phyloP scores from a whole-genome alignment of 2,797 vertebrate species.

The Gila robusta region DNA sequence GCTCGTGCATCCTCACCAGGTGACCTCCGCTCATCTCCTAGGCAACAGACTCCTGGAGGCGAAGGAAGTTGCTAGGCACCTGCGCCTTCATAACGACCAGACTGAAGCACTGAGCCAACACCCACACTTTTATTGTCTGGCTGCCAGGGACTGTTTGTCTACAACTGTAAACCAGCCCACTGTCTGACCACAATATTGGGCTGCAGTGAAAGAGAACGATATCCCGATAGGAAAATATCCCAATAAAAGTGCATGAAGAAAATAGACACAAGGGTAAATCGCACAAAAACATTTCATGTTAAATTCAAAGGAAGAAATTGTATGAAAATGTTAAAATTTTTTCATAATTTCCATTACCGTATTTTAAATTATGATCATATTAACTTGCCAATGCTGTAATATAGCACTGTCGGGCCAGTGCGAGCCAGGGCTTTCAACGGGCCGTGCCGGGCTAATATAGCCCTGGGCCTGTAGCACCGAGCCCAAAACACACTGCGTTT shows the following conservation, averaged over 20 bases:
- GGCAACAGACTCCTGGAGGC: slow-evolving; percentile 56
- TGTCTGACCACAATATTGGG: slow-evolving; percentile 20
- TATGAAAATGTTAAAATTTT: too few relatives aligned
- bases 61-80: slow-evolving; percentile 58
- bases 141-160: slow-evolving; percentile 17
- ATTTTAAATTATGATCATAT: not conserved
- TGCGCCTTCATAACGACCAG: slow-evolving; percentile 55
- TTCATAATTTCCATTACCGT: not conserved
- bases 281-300: not conserved
- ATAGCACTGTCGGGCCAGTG: not conserved
- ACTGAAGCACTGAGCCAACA: slow-evolving; percentile 48
- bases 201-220: not conserved
- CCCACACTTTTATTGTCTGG: slow-evolving; percentile 46
- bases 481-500: too few relatives aligned
- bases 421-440: too few relatives aligned
- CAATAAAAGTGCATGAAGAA: not conserved
- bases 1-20: slow-evolving; percentile 50
- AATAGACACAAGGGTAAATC: not conserved
- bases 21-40: slow-evolving; percentile 56
- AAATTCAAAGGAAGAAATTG: not conserved
- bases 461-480: too few relatives aligned
- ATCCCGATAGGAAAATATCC: not conserved
- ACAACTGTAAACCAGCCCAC: not conserved
- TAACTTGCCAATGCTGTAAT: not conserved
- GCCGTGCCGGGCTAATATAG: too few relatives aligned